Evolutionary conservation across 2,797 vertebrate genomes (phyloP).

Genomic region (Sarcoramphus papa): DNA sequence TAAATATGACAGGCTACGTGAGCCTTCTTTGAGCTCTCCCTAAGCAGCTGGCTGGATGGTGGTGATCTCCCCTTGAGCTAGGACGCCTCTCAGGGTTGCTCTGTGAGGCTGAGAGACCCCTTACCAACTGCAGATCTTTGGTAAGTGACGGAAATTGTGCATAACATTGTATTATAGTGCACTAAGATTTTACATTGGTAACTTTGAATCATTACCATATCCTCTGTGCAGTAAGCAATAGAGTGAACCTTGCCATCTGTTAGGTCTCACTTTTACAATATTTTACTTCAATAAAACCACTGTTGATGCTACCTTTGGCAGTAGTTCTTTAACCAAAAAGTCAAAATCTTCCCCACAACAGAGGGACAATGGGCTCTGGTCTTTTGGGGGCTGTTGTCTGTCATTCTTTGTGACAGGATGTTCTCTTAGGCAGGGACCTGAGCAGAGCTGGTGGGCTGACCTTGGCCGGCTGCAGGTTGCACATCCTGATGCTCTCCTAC

Average conservation of each 20-base stretch:
- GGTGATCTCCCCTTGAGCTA: not conserved
- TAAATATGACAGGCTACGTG: not conserved
- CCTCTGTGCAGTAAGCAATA: not conserved
- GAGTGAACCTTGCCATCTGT: not conserved
- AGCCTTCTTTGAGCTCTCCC: not conserved
- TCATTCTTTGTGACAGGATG: not conserved
- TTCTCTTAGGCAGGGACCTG: not conserved
- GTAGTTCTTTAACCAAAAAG: not conserved
- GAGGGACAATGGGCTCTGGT: not conserved
- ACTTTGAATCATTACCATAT: not conserved
- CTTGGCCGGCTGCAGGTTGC: not conserved
- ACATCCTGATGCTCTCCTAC: not conserved
- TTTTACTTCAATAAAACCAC: not conserved
- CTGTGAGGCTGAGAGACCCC: not conserved
- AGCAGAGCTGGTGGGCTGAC: not conserved
- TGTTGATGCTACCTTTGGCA: not conserved
- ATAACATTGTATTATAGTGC: not conserved
- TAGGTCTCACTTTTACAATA: not conserved
- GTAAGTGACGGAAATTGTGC: rapidly evolving
- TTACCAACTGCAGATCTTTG: not conserved
- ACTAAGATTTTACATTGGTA: not conserved
- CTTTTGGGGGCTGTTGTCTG: not conserved
- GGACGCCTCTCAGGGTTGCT: not conserved
- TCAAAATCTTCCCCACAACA: not conserved
- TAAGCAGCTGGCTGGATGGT: not conserved